These are phyloP conservation scores for Sarotherodon lohbergeri DNA, from an alignment of 2,113 vertebrate species.

Conservation along the genomic window DNA sequence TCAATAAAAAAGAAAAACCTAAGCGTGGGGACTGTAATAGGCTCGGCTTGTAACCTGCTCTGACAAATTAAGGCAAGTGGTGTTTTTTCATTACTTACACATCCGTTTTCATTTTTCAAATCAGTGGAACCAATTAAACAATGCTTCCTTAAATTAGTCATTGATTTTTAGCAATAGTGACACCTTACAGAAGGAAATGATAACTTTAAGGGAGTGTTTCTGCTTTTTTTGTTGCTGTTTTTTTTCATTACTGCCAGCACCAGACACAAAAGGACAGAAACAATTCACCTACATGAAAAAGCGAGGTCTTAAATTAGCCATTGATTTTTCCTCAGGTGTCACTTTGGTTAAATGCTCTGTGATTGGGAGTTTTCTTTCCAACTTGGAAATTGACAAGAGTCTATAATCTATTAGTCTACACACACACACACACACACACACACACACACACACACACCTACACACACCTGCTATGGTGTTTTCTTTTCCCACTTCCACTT, in stretches of 20 bases:
- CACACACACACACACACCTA: background rate
- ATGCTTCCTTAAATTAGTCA: slow-evolving; percentile 67
- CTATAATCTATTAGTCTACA: slow-evolving; percentile 40
- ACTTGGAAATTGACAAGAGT: slow-evolving; percentile 50
- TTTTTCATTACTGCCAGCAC: slow-evolving; percentile 45
- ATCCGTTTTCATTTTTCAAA: slow-evolving; percentile 73
- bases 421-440: background rate
- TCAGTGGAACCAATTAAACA: slow-evolving; percentile 70
- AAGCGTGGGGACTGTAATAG: slow-evolving; percentile 25
- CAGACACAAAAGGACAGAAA: slow-evolving; percentile 40
- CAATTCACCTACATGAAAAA: slow-evolving; percentile 60
- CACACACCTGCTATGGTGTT: background rate
- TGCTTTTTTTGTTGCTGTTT: background rate
- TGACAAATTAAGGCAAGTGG: slow-evolving; percentile 70
- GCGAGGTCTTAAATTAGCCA: slow-evolving; percentile 61
- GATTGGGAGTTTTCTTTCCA: slow-evolving; percentile 32
- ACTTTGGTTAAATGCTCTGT: slow-evolving; percentile 63
- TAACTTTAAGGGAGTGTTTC: slow-evolving; percentile 55
- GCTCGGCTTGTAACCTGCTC: slow-evolving; percentile 41
- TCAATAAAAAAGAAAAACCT: slow-evolving; percentile 51
- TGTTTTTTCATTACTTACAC: slow-evolving; percentile 71
- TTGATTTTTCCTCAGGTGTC: slow-evolving; percentile 70
- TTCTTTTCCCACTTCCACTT: background rate
- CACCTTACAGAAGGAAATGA: slow-evolving; percentile 66
- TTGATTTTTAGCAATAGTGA: slow-evolving; percentile 69